Base-by-base conservation (phyloP, 2,888 invertebrate species). In the Agrochola lota region DNA sequence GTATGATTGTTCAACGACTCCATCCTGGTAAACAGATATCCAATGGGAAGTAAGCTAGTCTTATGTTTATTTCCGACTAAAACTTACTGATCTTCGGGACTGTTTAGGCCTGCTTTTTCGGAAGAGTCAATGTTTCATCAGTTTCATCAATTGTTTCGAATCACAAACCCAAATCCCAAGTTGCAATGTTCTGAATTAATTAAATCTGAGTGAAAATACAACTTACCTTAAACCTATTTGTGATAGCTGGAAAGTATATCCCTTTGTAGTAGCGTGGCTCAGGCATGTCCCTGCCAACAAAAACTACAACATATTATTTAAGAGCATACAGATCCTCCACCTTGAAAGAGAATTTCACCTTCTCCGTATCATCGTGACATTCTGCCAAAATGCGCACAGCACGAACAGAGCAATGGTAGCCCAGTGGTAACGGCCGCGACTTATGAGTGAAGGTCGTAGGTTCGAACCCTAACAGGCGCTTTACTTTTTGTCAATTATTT, bases 211-310 rank as follows among this genome's bases (percentile, higher is more conserved):
- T n/a, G n/a, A 30, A 46, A 52, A n/a, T 17, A 17, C 15, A 26
- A 59, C 88, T 89, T 90, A 96, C 97, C 94, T 98, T 97, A 95
- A 99, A 99, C 90, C 98, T 98, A 95, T 98, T 98, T 71, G 98
- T 98, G 71, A 99, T 96, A 55, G 98, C 98, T 4, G 99, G 99
- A 96, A 98, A 98, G 90, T 98, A 98, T 90, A 99, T 98, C 67
- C 99, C 99, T 93, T 98, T 98, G 94, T 98, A 98, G 92, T 98
- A 97, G 68, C 97, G 97, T 49, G 98, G 98, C 91, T 98, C 98
- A 93, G 98, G 98, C 87, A 96, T 94, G 59, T 92, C 92, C 72
- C 94, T 1, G 93, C 91, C 17, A 90, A 12, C 12, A 52, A 52
- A 23, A 52, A 52, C 23, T 23, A 9, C 20, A 52, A 52, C 8